Conservation (phyloP, 1,140 invertebrate genomes). For the Globodera ellingtonae region DNA sequence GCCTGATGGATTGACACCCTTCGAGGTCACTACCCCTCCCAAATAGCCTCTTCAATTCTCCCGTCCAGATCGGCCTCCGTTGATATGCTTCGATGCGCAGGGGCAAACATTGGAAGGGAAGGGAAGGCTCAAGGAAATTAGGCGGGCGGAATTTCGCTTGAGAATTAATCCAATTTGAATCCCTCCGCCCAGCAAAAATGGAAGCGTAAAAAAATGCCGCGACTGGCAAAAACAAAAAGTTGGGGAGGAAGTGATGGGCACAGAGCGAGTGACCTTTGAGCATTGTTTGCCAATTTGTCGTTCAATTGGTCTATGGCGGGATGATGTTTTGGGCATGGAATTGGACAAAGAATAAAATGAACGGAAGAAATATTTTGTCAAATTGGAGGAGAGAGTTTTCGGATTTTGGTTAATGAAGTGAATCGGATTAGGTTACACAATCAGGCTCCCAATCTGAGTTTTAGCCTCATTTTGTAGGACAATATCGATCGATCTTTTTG, state of each 20-base stretch:
- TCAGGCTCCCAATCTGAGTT: too few species aligned
- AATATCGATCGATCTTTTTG: too few species aligned
- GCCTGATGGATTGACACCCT: background rate
- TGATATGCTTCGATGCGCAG: background rate
- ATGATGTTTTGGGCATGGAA: background rate
- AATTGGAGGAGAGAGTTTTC: too few species aligned
- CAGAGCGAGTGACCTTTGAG: background rate
- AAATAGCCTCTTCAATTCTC: background rate
- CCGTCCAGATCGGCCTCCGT: background rate
- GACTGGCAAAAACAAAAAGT: slow-evolving; percentile 3
- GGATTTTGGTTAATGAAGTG: too few species aligned
- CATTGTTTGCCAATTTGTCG: background rate
- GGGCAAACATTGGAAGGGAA: background rate
- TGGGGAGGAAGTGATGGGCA: background rate
- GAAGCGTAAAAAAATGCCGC: background rate
- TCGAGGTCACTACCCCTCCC: background rate
- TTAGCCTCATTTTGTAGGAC: too few species aligned
- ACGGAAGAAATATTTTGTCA: too few species aligned
- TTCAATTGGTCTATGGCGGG: background rate
- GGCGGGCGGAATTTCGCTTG: background rate
- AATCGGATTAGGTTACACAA: too few species aligned
- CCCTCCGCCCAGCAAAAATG: background rate
- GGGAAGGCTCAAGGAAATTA: background rate
- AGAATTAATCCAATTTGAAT: slow-evolving; percentile 1
- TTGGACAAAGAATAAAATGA: too few species aligned